Evolutionary conservation across 1,140 invertebrate genomes (phyloP).

Genomic region (Zaprionus ornatus): DNA sequence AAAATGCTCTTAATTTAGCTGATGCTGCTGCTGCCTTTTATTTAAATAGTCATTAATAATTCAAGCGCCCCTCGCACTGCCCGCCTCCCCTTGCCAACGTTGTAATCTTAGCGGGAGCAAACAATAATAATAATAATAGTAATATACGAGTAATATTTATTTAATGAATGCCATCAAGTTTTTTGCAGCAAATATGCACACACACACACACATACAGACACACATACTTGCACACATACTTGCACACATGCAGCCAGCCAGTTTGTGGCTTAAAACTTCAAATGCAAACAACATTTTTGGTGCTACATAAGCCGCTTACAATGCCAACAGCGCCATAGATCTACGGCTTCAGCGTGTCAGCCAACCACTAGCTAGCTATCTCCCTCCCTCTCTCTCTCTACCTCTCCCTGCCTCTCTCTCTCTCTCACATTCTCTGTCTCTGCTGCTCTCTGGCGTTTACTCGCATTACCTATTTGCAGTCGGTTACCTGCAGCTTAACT

Average conservation of each 20-base stretch:
- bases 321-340: constrained; percentile 58
- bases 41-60: constrained; percentile 81
- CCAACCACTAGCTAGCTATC: constrained; percentile 12
- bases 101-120: constrained; percentile 65
- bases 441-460: constrained; percentile 18
- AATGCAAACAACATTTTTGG: constrained; percentile 74
- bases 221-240: neutral
- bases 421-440: constrained; percentile 15
- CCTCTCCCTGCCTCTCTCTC: neutral
- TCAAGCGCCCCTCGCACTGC: constrained; percentile 49
- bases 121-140: constrained; percentile 55
- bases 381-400: constrained; percentile 17
- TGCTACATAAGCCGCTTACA: constrained; percentile 76
- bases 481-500: constrained; percentile 76
- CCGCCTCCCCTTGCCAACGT: neutral
- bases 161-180: constrained; percentile 75
- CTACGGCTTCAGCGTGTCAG: constrained; percentile 5
- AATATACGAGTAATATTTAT: constrained; percentile 71
- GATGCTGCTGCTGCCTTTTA: constrained; percentile 56
- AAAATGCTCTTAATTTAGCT: constrained; percentile 78
- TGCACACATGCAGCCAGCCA: constrained; percentile 52
- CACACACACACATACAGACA: neutral
- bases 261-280: constrained; percentile 77
- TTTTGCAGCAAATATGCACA: constrained; percentile 36
- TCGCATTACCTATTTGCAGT: constrained; percentile 69